A percentile compares a stretch with the other conserved stretches of the same genome.
phyloP scores from a whole-genome alignment of 2,797 vertebrate genomes.

The Cygnus olor region DNA sequence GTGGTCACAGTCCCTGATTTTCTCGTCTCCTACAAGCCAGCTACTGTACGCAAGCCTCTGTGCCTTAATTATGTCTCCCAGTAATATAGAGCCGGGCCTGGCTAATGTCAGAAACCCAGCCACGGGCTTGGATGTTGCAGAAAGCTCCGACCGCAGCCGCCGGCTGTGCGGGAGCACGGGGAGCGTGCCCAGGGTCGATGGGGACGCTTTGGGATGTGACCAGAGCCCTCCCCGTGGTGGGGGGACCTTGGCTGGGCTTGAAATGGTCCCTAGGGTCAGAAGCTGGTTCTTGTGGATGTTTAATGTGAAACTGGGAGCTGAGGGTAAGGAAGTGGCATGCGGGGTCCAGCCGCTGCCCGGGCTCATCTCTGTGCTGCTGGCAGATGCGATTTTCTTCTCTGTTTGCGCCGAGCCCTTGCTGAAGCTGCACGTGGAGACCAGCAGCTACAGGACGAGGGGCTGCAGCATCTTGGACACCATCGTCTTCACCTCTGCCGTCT shows the following conservation, averaged over 20 bases:
- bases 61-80: conserved; percentile 48
- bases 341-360: too few species aligned
- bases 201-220: not conserved
- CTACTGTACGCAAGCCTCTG: conserved; percentile 54
- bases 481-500: conserved; percentile 21
- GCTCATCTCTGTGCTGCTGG: too few species aligned
- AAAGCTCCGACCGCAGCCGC: conserved; percentile 3
- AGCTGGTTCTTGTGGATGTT: not conserved
- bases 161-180: fast-evolving
- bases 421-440: conserved; percentile 33
- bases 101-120: conserved; percentile 52
- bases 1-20: conserved; percentile 28
- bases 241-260: fast-evolving
- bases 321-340: too few species aligned
- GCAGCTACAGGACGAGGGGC: conserved; percentile 22
- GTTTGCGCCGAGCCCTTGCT: conserved; percentile 20
- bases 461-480: conserved; percentile 1
- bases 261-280: not conserved
- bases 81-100: conserved; percentile 49
- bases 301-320: not conserved
- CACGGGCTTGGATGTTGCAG: fast-evolving
- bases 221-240: not conserved
- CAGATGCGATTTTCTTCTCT: too few species aligned
- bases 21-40: conserved; percentile 43
- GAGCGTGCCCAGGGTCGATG: fast-evolving